Evolutionary conservation across 1,140 invertebrate species (phyloP).

Genomic region (Geopemphigus sp.): DNA sequence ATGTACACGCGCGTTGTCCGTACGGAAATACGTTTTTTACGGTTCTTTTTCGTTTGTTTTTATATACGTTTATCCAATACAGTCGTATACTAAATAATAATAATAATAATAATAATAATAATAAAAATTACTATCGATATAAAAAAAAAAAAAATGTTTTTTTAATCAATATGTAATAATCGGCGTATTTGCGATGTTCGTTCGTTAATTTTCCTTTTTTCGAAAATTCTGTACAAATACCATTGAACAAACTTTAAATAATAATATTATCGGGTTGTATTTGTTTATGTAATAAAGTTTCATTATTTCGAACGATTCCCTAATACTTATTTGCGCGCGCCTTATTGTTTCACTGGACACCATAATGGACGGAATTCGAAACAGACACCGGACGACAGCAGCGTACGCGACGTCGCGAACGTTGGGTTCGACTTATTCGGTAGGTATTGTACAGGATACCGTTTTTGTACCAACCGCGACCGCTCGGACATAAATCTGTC

Average conservation of each 20-base stretch:
- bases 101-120: slow-evolving; percentile 1
- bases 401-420: too few species aligned
- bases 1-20: background rate
- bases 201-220: slow-evolving; percentile 3
- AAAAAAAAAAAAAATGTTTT: background rate
- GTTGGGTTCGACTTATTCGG: too few species aligned
- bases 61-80: slow-evolving; percentile 16
- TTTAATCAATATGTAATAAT: background rate
- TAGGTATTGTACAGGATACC: too few species aligned
- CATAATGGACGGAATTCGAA: too few species aligned
- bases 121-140: slow-evolving; percentile 6
- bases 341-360: too few species aligned
- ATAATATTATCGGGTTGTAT: slow-evolving; percentile 22
- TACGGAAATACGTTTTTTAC: background rate
- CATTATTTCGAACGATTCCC: slow-evolving; percentile 20
- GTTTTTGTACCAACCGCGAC: too few species aligned
- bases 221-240: slow-evolving; percentile 39
- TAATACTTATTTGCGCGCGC: too few species aligned
- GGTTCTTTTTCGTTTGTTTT: background rate
- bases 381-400: too few species aligned
- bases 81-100: slow-evolving; percentile 36
- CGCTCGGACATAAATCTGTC: too few species aligned
- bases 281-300: slow-evolving; percentile 26
- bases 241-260: background rate
- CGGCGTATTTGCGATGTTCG: background rate